Conservation (phyloP, 2,797 vertebrate species). For the Pangasius larnaudii region DNA sequence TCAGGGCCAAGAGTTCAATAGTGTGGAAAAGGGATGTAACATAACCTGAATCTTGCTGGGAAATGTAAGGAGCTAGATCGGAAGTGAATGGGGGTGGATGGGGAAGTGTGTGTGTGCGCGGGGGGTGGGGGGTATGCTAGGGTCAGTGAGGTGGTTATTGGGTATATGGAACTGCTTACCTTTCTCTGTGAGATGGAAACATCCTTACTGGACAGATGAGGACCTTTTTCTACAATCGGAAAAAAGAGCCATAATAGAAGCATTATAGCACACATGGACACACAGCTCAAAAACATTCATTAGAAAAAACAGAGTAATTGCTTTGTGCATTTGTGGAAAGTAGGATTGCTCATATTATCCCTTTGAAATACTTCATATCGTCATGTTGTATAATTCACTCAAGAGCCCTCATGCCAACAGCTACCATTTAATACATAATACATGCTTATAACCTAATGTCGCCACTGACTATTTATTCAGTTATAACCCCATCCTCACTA, state of each 20-base stretch:
- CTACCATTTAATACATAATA: background rate
- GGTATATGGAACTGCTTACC: constrained; percentile 52
- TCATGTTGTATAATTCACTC: background rate
- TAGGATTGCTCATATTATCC: background rate
- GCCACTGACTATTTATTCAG: background rate
- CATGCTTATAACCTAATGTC: background rate
- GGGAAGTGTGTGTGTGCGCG: too few species aligned
- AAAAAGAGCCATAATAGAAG: background rate
- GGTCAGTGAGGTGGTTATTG: background rate
- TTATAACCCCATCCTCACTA: background rate
- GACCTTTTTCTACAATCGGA: constrained; percentile 67
- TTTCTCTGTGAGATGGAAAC: constrained; percentile 83
- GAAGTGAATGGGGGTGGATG: background rate
- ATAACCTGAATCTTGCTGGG: background rate
- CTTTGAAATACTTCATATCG: background rate
- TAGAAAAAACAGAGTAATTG: background rate
- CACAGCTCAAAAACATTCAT: background rate
- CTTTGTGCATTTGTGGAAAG: background rate
- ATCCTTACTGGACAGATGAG: constrained; percentile 73
- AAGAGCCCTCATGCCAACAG: background rate
- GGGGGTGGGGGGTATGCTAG: background rate
- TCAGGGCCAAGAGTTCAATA: background rate
- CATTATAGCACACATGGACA: constrained; percentile 15
- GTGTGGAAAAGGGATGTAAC: background rate
- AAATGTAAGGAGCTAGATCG: background rate